Base-by-base conservation (phyloP, 2,113 vertebrate species). In the Rhipidura dahli region DNA sequence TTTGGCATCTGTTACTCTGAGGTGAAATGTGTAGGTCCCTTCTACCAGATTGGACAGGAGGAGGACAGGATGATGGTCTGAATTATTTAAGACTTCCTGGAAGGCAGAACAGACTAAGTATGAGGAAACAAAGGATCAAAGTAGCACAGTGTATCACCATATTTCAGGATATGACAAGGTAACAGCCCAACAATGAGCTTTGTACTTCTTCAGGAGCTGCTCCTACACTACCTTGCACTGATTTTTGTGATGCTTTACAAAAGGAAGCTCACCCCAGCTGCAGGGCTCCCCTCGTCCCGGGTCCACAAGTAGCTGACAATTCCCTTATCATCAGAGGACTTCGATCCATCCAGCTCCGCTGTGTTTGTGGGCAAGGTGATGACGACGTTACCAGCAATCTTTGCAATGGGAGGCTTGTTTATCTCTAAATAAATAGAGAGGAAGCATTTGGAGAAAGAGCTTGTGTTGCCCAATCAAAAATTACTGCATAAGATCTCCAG, bases 41-140 rank as follows among this genome's bases (percentile, higher is more conserved):
- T 98, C 98, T 7, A 99, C 99, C 96, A 99, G 97, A 97, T 99
- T 99, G 71, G 99, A 98, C 39, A 99, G 98, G 70, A 99, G 98
- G 60, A 99, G 98, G 93, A 99, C 97, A 3, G 99, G 97, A 91
- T 99, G 99, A 94, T 98, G 99, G 96, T 99, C 98, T 37, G 99
- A 99, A 97, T 98, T 98, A 97, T 99, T 99, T 94, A 99, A 97
- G 59, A 99, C 99, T 88, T 99, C 99, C 99, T 99, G 91, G 35
- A 75, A 95, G 57, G 78, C 57, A 90, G 85, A 94, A 83, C 88
- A 79, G 95, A 71, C 37, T 24, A n/a, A 70, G 6, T 1, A 27
- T 16, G 45, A 54, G 60, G 73, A 89, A 91, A 89, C 22, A 73
- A 51, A 79, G 33, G 27, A 88, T 44, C 24, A 30, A 79, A 78